Base-by-base conservation (phyloP, 2,113 vertebrate genomes). In the Ellobius talpinus region DNA sequence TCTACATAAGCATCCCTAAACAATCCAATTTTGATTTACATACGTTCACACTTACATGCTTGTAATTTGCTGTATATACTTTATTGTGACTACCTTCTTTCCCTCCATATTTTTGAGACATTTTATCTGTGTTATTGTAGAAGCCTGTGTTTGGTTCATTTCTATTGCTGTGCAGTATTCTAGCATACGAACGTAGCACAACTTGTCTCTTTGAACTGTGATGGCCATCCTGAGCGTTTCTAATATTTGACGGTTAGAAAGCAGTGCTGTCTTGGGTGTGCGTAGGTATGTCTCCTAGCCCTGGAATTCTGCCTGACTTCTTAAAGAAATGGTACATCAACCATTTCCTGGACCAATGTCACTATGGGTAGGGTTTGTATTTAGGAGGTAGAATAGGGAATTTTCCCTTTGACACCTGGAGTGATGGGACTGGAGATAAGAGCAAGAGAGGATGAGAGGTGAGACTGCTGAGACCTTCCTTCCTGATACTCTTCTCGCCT, bases 291-390 rank as follows among this genome's bases (percentile, higher is more conserved):
- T 68, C 33, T 82, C 29, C 70, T 78, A 55, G 70, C 76, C 63
- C 29, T 91, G 91, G 76, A 72, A 78, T 86, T 95, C 33, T 82
- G 21, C 70, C 87, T 52, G 24, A 72, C 14, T 91, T 50, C 82
- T 47, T 55, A 39, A 29, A 90, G 77, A 52, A 26, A 42, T 39
- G 12, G 42, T n/a, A 91, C 19, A 66, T 63, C 45, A 61, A 70
- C 19, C 58, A 5, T 91, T 93, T 91, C 42, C 50, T 72, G 17
- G n/a, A 7, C 29, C n/a, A 93, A 0, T 61, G 19, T 72, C 72
- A 90, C 26, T 50, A 42, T 90, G 58, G 50, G 11, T 92, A 72
- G 76, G 72, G 8, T 12, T 77, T 84, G 12, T 88, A 72, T 82
- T 95, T 42, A 91, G 55, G 94, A 77, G 36, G 50, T 85, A 23